phyloP scores from a whole-genome alignment of 2,113 vertebrate genomes.

The Sylvilagus bachmani region DNA sequence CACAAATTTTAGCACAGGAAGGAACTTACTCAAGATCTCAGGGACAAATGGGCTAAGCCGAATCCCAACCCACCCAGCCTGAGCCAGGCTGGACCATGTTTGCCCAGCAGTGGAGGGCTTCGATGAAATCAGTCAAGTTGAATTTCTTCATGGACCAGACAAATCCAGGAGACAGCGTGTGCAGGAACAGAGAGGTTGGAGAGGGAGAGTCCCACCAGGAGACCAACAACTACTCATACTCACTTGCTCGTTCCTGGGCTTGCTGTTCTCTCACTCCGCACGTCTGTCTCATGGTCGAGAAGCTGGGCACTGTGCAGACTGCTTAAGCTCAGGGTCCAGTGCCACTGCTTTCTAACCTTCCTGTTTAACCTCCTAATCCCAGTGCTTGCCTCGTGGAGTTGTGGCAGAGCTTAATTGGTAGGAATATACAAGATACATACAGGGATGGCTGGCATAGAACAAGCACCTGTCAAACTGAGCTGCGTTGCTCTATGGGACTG shows the following conservation, averaged over 20 bases:
- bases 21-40: neutral
- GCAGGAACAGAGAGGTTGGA: neutral
- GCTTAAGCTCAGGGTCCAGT: too few relatives aligned
- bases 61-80: neutral
- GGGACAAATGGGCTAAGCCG: neutral
- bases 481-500: neutral
- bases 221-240: neutral
- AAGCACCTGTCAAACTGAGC: neutral
- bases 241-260: neutral
- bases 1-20: neutral
- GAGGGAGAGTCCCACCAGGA: neutral
- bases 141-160: neutral
- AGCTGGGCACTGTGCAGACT: neutral
- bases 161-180: neutral
- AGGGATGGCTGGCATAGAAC: fast-evolving
- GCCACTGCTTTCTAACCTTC: neutral
- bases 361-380: neutral
- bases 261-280: neutral
- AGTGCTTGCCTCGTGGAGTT: neutral
- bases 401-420: neutral
- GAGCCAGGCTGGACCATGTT: neutral
- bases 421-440: neutral
- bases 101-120: neutral
- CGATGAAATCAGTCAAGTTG: neutral
- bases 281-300: neutral